Percentiles rank a stretch among this genome's conserved stretches.
Evolutionary conservation across 2,888 invertebrate genomes (phyloP).

Genomic region (Macrophya annulata): DNA sequence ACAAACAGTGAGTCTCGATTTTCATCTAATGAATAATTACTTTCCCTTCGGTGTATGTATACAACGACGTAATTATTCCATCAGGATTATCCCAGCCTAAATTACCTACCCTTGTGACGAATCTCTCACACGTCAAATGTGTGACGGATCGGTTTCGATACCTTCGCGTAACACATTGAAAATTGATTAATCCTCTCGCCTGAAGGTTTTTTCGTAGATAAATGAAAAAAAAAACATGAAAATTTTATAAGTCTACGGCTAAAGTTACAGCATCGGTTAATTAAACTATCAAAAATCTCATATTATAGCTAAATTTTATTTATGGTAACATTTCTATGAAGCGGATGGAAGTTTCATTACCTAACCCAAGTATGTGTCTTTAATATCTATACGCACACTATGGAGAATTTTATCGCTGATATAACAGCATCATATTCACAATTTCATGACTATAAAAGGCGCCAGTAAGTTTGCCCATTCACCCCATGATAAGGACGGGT

Average conservation of each 20-base stretch:
- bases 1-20: neutral
- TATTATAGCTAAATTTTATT: neutral
- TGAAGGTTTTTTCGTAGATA: neutral
- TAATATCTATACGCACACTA: neutral
- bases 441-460: conserved; percentile 12
- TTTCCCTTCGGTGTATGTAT: neutral
- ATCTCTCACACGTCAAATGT: neutral
- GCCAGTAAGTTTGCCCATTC: neutral
- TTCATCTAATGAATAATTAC: conserved; percentile 22
- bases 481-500: neutral
- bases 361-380: neutral
- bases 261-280: neutral
- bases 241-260: neutral
- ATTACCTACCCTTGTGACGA: conserved; percentile 1
- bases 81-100: neutral
- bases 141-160: conserved; percentile 3
- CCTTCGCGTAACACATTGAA: neutral
- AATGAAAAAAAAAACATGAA: neutral
- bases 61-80: neutral
- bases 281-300: neutral
- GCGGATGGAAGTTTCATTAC: conserved; percentile 15
- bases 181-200: neutral
- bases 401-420: neutral
- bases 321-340: neutral
- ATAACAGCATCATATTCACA: conserved; percentile 14